phyloP scores from a whole-genome alignment of 2,888 invertebrate genomes.

The Cistogaster globosa region DNA sequence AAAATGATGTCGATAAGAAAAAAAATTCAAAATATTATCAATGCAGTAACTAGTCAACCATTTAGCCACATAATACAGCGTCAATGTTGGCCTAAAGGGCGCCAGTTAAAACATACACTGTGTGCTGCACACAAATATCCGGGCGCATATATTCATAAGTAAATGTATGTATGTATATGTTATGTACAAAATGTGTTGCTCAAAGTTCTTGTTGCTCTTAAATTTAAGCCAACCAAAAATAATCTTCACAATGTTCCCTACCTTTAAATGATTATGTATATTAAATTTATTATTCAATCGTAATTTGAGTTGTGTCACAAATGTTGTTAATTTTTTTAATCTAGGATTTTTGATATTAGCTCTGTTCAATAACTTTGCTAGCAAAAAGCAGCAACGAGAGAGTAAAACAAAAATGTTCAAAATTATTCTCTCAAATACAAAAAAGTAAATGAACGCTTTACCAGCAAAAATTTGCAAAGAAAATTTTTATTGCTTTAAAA shows the following conservation, averaged over 20 bases:
- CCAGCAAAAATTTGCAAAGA: too few species aligned
- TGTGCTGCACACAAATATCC: background rate
- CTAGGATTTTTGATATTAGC: too few species aligned
- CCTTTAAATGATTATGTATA: background rate
- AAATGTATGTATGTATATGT: background rate
- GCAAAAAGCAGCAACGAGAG: too few species aligned
- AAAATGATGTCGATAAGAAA: constrained; percentile 26
- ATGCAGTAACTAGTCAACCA: constrained; percentile 68
- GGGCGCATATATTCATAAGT: background rate
- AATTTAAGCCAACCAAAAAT: constrained; percentile 29
- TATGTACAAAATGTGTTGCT: constrained; percentile 53
- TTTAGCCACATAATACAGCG: constrained; percentile 66
- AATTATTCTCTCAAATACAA: too few species aligned
- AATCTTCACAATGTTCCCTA: constrained; percentile 15
- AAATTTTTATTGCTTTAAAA: too few species aligned
- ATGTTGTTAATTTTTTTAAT: too few species aligned
- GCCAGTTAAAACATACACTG: constrained; percentile 58
- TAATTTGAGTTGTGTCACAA: too few species aligned
- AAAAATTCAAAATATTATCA: constrained; percentile 36
- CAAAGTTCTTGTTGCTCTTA: constrained; percentile 60
- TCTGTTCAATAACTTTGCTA: too few species aligned
- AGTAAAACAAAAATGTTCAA: too few species aligned
- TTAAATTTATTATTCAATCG: background rate
- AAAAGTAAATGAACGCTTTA: too few species aligned
- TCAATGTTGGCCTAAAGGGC: constrained; percentile 68